Evolutionary conservation across 2,888 invertebrate species (phyloP), one percentile per base, ranked within the genome.

Genomic region (Therioaphis trifolii): DNA sequence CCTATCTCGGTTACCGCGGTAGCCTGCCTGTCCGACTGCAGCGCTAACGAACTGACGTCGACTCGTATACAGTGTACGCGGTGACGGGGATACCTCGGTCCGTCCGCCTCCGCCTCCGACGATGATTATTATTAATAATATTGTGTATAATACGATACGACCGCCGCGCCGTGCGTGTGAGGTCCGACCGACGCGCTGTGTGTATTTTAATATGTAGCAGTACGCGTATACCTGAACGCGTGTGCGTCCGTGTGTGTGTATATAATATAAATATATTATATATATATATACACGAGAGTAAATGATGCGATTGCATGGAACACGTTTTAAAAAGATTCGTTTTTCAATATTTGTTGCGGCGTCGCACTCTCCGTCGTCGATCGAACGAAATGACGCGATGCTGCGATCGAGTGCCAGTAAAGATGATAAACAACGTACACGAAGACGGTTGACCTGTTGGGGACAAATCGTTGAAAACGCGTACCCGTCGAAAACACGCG

Each of bases 31-130:
- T n/a, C n/a, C n/a, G n/a, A n/a, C n/a, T n/a, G n/a, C 21, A n/a
- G 69, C 43, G 24, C 43, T 46, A 69, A 69, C 69, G 69, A 69
- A 69, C 69, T 24, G 3, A 69, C 24, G 43, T 72, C 72, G 72
- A 49, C 72, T 27, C n/a, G 4, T n/a, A n/a, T n/a, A n/a, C n/a
- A n/a, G n/a, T n/a, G n/a, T n/a, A n/a, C n/a, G n/a, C n/a, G n/a
- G 12, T 49, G 9, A 27, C 49, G n/a, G 49, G 49, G 49, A 72
- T 27, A 72, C 72, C 15, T 49, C 18, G 18, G 1, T n/a, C 27
- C 71, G 46, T 46, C 27, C 46, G 18, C 49, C 72, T 21, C 27
- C 49, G 21, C 12, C 69, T 24, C 18, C 72, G 72, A 29, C 49
- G 43, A 69, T 1, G 27, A 72, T 29, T 49, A 29, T 27, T 72